phyloP scores from a whole-genome alignment of 37 sponge, comb jelly and placozoan species.

The Aphrocallistes beatrix region DNA sequence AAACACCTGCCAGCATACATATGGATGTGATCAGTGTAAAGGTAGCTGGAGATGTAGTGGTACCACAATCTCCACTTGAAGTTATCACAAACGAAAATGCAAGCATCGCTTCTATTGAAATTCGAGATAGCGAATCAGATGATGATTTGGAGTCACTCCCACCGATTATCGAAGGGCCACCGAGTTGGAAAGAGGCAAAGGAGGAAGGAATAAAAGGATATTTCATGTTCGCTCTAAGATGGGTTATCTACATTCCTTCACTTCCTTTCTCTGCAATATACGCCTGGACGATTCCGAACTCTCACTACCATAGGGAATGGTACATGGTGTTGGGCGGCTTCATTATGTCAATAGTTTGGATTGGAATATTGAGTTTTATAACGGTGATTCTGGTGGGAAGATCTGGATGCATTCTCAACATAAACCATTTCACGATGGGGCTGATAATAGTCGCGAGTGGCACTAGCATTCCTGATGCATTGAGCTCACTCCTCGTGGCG shows the following conservation, averaged over 20 bases:
- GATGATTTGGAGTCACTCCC: slow-evolving; percentile 33
- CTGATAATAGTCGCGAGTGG: slow-evolving; percentile 68
- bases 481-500: slow-evolving; percentile 73
- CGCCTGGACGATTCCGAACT: slow-evolving; percentile 79
- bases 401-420: slow-evolving; percentile 53
- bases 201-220: slow-evolving; percentile 23
- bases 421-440: slow-evolving; percentile 63
- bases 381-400: slow-evolving; percentile 56
- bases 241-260: slow-evolving; percentile 49
- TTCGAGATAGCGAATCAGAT: background rate
- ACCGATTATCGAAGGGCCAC: slow-evolving; percentile 36
- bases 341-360: slow-evolving; percentile 61
- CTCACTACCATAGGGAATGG: slow-evolving; percentile 41
- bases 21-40: background rate
- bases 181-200: slow-evolving; percentile 19
- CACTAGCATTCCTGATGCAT: slow-evolving; percentile 74
- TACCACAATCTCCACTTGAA: background rate
- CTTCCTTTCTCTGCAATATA: slow-evolving; percentile 58
- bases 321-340: slow-evolving; percentile 43
- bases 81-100: background rate
- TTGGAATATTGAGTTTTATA: slow-evolving; percentile 54
- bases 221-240: slow-evolving; percentile 35
- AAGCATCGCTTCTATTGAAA: background rate
- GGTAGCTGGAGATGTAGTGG: background rate
- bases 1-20: background rate